Evolutionary conservation across 64 coral and sea anemone genomes (phyloP).

Genomic region (Porites australiensis): DNA sequence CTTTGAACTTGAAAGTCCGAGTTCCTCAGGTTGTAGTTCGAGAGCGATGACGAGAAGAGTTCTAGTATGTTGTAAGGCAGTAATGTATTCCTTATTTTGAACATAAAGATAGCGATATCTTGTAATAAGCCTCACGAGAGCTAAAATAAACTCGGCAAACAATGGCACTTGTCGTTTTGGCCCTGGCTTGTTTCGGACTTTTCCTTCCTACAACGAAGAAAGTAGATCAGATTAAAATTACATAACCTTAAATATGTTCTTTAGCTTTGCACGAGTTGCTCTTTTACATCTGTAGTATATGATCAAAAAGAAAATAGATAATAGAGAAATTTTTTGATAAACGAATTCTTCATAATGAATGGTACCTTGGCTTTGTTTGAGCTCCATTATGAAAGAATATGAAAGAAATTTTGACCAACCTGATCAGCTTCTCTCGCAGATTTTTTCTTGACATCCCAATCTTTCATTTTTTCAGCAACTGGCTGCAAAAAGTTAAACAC

Average conservation of each 20-base stretch:
- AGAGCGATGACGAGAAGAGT: too few species aligned
- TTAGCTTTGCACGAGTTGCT: background rate
- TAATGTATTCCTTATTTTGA: too few species aligned
- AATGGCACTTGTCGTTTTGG: slow-evolving; percentile 11
- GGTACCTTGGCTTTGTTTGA: slow-evolving; percentile 1
- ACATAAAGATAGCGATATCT: too few species aligned
- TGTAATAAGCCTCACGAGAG: slow-evolving; percentile 6
- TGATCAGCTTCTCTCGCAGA: slow-evolving; percentile 11
- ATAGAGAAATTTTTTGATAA: slow-evolving; percentile 5
- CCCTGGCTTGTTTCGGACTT: background rate
- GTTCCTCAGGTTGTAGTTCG: too few species aligned
- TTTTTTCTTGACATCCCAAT: slow-evolving; percentile 27
- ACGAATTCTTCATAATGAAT: slow-evolving; percentile 16
- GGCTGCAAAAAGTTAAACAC: background rate
- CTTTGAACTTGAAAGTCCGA: too few species aligned
- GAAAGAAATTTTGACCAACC: slow-evolving; percentile 18
- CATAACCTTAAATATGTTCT: background rate
- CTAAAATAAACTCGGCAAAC: slow-evolving; percentile 27
- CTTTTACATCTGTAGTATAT: background rate
- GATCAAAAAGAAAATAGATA: slow-evolving; percentile 13
- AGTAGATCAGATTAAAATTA: background rate
- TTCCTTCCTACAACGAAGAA: slow-evolving; percentile 7
- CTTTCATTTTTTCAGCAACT: slow-evolving; percentile 18
- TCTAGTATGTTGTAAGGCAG: too few species aligned
- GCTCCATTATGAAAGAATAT: background rate